Base-by-base conservation (phyloP, 1,140 invertebrate species). In the Aphelenchoides avenae region DNA sequence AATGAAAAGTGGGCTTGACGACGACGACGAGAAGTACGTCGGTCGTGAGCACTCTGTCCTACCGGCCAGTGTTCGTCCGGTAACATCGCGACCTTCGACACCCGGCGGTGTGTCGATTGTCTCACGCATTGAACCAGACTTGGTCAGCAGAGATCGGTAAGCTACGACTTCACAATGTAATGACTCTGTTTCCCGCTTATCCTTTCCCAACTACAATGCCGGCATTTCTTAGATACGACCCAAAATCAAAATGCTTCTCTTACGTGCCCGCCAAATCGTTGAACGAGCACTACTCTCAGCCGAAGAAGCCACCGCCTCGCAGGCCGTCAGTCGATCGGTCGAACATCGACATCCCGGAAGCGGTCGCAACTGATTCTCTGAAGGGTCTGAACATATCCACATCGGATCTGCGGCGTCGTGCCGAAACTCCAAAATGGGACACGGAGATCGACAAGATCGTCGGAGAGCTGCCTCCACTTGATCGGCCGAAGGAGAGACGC, bases 211-310 rank as follows among this genome's bases (percentile, higher is more conserved):
- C n/a, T n/a, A 41, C 3, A 13, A 20, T 24, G 27, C 24, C 24
- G 31, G n/a, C 7, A 24, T 7, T 65, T 49, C 18, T 24, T 39
- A 72, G 70, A 34, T 75, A 75, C 42, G 73, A 75, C 29, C 73
- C 73, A n/a, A 52, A 58, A 7, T 75, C 68, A 0, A 71, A 75
- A 31, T 75, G 71, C 46, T 75, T 75, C 55, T 77, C 75, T 0
- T 75, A 75, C 52, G 73, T 75, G 1, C 73, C 73, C 2, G 73
- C 73, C 11, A 75, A 77, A 43, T 67, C 67, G 3, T 52, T 75
- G 39, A 76, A 77, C 46, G 75, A 75, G 31, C 72, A 75, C 41
- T 71, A 75, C 42, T 55, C 26, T 11, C 64, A 64, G 2, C 67
- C 67, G 39, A 61, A 64, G 36, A 70, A 70, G 42, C 53, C 67